Evolutionary conservation across 2,113 vertebrate species (phyloP).

Genomic region (Dicrurus megarhynchus): DNA sequence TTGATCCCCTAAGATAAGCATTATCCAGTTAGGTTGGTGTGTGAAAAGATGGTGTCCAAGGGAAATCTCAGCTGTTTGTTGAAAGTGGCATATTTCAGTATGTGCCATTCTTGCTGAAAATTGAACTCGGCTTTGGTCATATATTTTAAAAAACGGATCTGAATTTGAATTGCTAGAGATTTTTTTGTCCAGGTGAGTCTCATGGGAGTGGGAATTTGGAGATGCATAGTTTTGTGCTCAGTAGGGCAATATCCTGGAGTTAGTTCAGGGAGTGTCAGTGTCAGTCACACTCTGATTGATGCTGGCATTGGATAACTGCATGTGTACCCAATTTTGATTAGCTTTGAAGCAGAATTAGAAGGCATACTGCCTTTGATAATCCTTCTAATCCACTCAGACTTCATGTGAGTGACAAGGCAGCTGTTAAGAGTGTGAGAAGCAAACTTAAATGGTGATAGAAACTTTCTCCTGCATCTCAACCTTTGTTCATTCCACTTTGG

Average conservation of each 20-base stretch:
- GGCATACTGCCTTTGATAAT: constrained; percentile 18
- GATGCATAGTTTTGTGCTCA: not conserved
- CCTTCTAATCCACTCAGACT: constrained; percentile 47
- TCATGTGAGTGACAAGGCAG: constrained; percentile 23
- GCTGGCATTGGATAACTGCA: constrained; percentile 18
- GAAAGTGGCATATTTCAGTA: not conserved
- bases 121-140: not conserved
- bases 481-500: not conserved
- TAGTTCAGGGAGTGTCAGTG: not conserved
- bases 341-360: constrained; percentile 40
- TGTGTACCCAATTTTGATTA: constrained; percentile 36
- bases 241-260: not conserved
- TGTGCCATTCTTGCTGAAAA: not conserved
- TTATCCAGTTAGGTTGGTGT: not conserved
- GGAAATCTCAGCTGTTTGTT: not conserved
- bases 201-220: not conserved
- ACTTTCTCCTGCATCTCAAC: not conserved
- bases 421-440: not conserved
- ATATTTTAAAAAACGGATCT: not conserved
- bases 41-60: not conserved
- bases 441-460: not conserved
- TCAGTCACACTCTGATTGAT: constrained; percentile 45
- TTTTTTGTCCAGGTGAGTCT: not conserved
- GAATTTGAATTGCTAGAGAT: not conserved
- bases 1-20: constrained; percentile 30